Conservation (phyloP, 2,113 vertebrate genomes). For the Ophiodon elongatus region DNA sequence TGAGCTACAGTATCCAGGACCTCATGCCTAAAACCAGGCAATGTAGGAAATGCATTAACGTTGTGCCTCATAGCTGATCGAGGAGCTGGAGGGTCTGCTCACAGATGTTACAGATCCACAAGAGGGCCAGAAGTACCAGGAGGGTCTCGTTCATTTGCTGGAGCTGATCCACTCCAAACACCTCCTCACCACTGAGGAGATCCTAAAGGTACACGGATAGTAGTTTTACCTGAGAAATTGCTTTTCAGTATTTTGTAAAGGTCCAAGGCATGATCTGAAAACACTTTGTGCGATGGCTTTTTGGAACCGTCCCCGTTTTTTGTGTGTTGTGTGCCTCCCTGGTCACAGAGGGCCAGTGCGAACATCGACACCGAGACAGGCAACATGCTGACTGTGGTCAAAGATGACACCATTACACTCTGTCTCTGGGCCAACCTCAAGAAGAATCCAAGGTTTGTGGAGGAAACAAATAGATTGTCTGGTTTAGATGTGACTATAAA, state of each 20-base stretch:
- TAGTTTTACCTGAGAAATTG: neutral
- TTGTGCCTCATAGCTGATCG: constrained; percentile 82
- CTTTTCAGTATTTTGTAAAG: neutral
- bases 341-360: constrained; percentile 81
- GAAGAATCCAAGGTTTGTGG: constrained; percentile 88
- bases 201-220: constrained; percentile 86
- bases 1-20: neutral
- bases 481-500: neutral
- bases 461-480: neutral
- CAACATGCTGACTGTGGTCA: constrained; percentile 90
- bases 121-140: constrained; percentile 75
- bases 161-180: constrained; percentile 86
- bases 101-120: constrained; percentile 73
- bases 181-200: constrained; percentile 81
- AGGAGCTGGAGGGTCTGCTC: constrained; percentile 86
- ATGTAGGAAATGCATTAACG: neutral
- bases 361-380: constrained; percentile 88
- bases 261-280: neutral
- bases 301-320: neutral
- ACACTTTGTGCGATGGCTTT: neutral
- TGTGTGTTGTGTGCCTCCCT: constrained; percentile 6
- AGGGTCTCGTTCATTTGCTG: constrained; percentile 83
- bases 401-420: constrained; percentile 84
- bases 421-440: constrained; percentile 95
- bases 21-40: too few relatives aligned